Evolutionary conservation across 2,888 invertebrate species (phyloP).

Genomic region (Sinohyriopsis cumingii): DNA sequence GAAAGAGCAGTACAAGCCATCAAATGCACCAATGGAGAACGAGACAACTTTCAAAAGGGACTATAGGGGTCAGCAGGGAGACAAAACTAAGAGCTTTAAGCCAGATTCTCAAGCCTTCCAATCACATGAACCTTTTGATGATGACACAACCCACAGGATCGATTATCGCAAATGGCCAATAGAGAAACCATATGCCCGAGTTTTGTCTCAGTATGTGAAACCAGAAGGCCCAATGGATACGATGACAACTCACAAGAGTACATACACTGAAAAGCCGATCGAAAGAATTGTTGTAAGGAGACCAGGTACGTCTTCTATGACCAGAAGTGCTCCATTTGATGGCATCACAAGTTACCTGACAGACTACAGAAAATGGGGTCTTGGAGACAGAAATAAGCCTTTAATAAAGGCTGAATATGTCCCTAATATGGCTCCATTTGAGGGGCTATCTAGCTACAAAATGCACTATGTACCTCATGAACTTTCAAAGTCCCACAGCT

Average conservation of each 20-base stretch:
- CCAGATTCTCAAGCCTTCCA: conserved; percentile 65
- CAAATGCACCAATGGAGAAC: conserved; percentile 65
- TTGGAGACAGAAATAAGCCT: conserved; percentile 25
- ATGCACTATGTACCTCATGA: conserved; percentile 57
- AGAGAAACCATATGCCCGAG: conserved; percentile 57
- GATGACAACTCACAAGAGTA: conserved; percentile 63
- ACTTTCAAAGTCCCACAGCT: conserved; percentile 32
- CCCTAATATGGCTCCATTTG: conserved; percentile 53
- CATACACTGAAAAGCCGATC: conserved; percentile 59
- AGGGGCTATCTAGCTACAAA: conserved; percentile 61
- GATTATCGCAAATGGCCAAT: conserved; percentile 64
- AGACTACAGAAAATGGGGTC: conserved; percentile 62
- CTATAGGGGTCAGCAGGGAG: conserved; percentile 52
- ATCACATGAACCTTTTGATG: conserved; percentile 68
- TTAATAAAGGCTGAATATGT: conserved; percentile 35
- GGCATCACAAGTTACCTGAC: conserved; percentile 63
- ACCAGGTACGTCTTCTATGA: conserved; percentile 45
- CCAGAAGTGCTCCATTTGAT: conserved; percentile 58
- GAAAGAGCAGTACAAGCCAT: conserved; percentile 57
- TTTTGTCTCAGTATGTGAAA: conserved; percentile 59
- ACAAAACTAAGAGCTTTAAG: conserved; percentile 61
- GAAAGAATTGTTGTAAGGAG: conserved; percentile 48
- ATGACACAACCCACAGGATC: conserved; percentile 66
- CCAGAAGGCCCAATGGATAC: conserved; percentile 69
- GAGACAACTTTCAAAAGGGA: conserved; percentile 65